These are phyloP conservation scores for Orchestes rusci DNA, from an alignment of 2,888 invertebrate species.

Conservation along the genomic window DNA sequence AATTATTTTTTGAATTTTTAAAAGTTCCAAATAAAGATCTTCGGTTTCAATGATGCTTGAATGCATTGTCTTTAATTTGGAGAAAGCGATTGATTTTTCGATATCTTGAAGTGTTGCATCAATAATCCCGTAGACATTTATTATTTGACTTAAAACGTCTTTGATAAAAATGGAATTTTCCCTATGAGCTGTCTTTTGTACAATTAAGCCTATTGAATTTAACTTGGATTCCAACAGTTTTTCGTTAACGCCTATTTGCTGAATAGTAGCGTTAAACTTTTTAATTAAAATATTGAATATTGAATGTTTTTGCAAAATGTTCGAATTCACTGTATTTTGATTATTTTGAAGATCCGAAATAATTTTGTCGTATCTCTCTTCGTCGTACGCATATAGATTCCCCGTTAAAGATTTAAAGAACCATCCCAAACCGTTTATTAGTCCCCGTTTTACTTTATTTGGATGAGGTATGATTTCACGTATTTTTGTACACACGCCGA, in stretches of 20 bases:
- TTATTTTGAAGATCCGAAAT: too few species aligned
- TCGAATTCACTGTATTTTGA: too few species aligned
- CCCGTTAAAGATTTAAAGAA: conserved; percentile 6
- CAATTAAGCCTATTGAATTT: conserved; percentile 7
- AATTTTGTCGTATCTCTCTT: too few species aligned
- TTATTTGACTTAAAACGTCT: too few species aligned
- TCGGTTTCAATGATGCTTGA: too few species aligned
- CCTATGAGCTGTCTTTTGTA: not conserved
- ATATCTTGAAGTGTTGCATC: not conserved
- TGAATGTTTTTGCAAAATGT: not conserved
- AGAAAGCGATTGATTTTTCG: not conserved
- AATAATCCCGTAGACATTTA: too few species aligned
- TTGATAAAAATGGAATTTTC: not conserved
- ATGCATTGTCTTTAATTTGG: not conserved
- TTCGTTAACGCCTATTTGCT: conserved; percentile 5
- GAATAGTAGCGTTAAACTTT: conserved; percentile 5
- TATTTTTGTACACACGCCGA: too few species aligned
- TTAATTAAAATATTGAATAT: not conserved
- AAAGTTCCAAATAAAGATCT: too few species aligned
- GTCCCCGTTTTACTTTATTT: not conserved
- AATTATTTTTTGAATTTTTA: too few species aligned
- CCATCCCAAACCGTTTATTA: conserved; percentile 3
- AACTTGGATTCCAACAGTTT: conserved; percentile 11
- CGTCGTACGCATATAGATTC: too few species aligned
- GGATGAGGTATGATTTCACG: too few species aligned